Evolutionary conservation across 2,113 vertebrate genomes (phyloP), one percentile per base, ranked within the genome.

Genomic region (Corythaeola cristata): DNA sequence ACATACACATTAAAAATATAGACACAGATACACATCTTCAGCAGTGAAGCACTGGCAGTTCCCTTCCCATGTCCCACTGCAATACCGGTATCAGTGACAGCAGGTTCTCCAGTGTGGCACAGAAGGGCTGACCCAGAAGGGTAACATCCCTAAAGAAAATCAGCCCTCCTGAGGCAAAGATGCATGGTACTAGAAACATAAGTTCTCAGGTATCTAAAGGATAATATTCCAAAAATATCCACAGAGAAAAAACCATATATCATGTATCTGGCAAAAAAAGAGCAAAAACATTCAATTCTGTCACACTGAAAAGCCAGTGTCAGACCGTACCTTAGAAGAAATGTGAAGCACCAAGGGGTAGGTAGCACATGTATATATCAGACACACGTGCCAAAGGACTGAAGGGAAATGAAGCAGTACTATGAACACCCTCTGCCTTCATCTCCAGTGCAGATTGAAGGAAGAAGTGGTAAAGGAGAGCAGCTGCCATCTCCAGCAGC

Each of bases 331-430:
- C 63, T 63, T 64, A 55, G 59, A 60, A 66, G n/a, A 64, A 53
- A 64, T 1, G 16, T 2, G 6, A 55, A 44, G 66, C 23, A 76
- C 20, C 32, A 39, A 37, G 50, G 66, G 21, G 11, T 8, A 22
- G 62, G 41, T 44, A 44, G 22, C n/a, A 60, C 21, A 21, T 0
- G 0, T 26, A 30, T 12, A 4, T 5, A 5, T 3, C 52, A 17
- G 33, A 27, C 18, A 26, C 15, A 60, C 9, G 1, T 0, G 1
- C 39, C 4, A 2, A 14, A 63, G 67, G 26, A 55, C 73, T 47
- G 8, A 22, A 80, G 55, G 52, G 73, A 88, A 67, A 44, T 1
- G 2, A 81, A 90, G n/a, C 49, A 14, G 11, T 3, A 20, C 15
- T 3, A 16, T 22, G 17, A 66, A 74, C 17, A 37, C 7, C 8